These are phyloP conservation scores for Camelus bactrianus DNA, from an alignment of 2,113 vertebrate genomes.

Conservation along the genomic window DNA sequence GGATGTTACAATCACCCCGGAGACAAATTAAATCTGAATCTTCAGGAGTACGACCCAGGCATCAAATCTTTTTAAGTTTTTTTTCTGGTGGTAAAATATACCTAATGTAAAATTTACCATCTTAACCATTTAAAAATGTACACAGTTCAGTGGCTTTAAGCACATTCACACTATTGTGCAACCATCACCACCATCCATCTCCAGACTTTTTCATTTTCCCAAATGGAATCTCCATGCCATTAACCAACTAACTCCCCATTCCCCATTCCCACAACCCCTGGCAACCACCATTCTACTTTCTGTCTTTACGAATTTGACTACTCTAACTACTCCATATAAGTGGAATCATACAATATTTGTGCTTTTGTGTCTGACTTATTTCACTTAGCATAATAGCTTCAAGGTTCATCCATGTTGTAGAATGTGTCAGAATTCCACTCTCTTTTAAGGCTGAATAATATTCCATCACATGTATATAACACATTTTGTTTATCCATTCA, in stretches of 20 bases:
- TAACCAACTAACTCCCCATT: background rate
- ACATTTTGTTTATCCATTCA: background rate
- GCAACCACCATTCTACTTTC: background rate
- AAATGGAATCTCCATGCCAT: background rate
- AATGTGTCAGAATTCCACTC: background rate
- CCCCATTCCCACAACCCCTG: fast-evolving
- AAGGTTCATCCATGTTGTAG: background rate
- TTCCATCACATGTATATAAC: background rate
- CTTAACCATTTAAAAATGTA: background rate
- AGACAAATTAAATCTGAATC: background rate
- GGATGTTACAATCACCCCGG: background rate
- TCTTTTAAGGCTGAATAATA: background rate
- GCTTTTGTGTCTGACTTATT: background rate
- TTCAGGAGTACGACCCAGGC: background rate
- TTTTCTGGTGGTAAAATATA: background rate
- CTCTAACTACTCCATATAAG: background rate
- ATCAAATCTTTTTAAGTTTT: background rate
- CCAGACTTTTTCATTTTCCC: background rate
- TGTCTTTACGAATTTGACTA: background rate
- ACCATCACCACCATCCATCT: background rate
- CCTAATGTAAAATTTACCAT: background rate
- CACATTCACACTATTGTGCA: background rate
- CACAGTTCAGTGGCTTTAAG: background rate
- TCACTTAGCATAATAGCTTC: background rate
- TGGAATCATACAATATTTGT: background rate